Base-by-base conservation (phyloP, 2,113 vertebrate species). In the Pagrus major region DNA sequence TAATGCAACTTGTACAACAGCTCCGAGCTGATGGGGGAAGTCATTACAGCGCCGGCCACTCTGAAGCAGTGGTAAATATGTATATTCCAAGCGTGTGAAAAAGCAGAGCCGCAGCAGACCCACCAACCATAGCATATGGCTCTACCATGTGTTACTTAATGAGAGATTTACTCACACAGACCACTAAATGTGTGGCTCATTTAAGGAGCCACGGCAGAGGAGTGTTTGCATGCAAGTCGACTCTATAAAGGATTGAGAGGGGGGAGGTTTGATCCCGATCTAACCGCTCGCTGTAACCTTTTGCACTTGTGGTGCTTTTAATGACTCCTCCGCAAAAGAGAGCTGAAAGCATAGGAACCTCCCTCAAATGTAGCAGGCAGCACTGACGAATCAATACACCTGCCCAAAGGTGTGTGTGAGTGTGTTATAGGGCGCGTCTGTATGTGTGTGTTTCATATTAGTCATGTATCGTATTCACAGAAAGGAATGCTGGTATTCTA, bases 91-190 rank as follows among this genome's bases (percentile, higher is more conserved):
- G 88, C 84, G 89, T 90, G 83, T 89, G 90, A 91, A 92, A 88
- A 93, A 87, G 86, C 86, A 54, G 89, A 78, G 90, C 82, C 54
- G 76, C 89, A 56, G 82, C 83, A 86, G 86, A 89, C 75, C 90
- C 86, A 90, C 81, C 84, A 85, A 85, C 84, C 86, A n/a, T 52
- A 77, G 91, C 92, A 92, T 94, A 94, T 93, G 94, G 93, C 92
- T 89, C 81, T 76, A 79, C 90, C 91, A 92, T 94, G 93, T 94
- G 94, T 92, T 93, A 78, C 86, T 94, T 91, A 93, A 94, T 87
- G 92, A 94, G 93, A 91, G 91, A 91, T 92, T 94, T 94, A 94
- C 93, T 93, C 91, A 88, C 91, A 89, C 88, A 90, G 81, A 93
- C 94, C 93, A 61, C 92, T 90, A 94, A 94, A 94, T 91, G 92